Conservation (phyloP, 2,797 vertebrate species). For the Neosilurus hyrtlii region DNA sequence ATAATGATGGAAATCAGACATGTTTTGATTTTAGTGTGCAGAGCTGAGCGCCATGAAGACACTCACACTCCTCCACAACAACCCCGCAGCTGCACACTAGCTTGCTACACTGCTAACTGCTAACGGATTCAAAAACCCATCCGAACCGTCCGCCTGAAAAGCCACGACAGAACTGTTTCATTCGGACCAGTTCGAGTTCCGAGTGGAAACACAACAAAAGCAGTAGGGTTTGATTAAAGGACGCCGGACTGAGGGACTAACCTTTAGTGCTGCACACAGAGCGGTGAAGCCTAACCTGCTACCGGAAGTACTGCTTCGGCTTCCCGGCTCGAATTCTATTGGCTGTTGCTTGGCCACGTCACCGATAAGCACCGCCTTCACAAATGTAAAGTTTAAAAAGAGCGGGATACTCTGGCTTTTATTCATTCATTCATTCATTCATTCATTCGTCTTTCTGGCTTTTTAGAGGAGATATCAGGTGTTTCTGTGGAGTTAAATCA, state of each 20-base stretch:
- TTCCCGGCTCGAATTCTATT: background rate
- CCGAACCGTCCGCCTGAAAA: background rate
- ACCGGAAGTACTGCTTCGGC: background rate
- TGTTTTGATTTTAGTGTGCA: slow-evolving; percentile 17
- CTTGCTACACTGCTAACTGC: slow-evolving; percentile 19
- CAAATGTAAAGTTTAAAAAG: background rate
- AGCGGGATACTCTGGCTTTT: background rate
- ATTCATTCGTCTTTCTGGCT: background rate
- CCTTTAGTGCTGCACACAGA: slow-evolving; percentile 53
- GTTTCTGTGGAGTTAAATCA: background rate
- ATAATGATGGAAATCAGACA: background rate
- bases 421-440: slow-evolving; percentile 22
- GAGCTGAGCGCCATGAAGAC: slow-evolving; percentile 11
- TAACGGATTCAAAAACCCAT: background rate
- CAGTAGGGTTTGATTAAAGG: slow-evolving; percentile 27
- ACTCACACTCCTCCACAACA: background rate
- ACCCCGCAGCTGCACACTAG: slow-evolving; percentile 14
- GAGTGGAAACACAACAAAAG: background rate
- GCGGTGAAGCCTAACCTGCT: slow-evolving; percentile 28
- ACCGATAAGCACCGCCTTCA: background rate
- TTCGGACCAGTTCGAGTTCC: background rate
- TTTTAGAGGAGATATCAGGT: background rate
- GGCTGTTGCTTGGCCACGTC: background rate
- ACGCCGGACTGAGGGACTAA: slow-evolving; percentile 47
- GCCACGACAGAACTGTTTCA: no score